Evolutionary conservation across 2,797 vertebrate species (phyloP), one percentile per base, ranked within the genome.

Genomic region (Yasuhikotakia modesta): DNA sequence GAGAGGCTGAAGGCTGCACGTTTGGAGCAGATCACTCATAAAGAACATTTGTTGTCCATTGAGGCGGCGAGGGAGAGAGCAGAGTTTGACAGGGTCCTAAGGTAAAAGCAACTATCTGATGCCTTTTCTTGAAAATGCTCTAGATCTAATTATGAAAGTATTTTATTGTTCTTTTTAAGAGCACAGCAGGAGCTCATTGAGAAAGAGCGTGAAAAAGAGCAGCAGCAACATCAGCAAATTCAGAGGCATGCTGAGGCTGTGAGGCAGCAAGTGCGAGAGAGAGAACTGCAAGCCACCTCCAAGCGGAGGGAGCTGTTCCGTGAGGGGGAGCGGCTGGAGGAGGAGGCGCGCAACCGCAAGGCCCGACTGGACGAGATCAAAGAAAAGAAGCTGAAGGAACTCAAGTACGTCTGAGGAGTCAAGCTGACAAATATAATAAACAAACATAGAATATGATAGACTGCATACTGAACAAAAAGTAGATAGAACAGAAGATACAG

Each of bases 41-140:
- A 95, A 75, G 91, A 97, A 66, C 94, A 91, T 64, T 45, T 85
- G 3, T 83, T 94, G 85, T 93, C 94, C 0, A 86, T 95, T 0
- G 93, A 96, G 85, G 93, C 90, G 0, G 93, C 92, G 10, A 88
- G 90, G 12, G 94, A 96, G 84, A 93, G 93, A 14, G 89, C 90
- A 0, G 95, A 95, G 70, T 95, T 96, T 4, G 92, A 97, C 79
- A 92, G 93, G 86, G 86, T 96, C 50, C 91, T 97, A 21, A 93
- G 92, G 96, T 97, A 88, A 75, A 74, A 82, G 1, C 4, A 32
- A 60, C 13, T 24, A 22, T 43, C 39, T 43, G 39, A 43, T 43
- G 39, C 8, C 8, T 43, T 43, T 11, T 10, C 39, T 43, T 11
- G 11, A 43, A 43, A 43, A 43, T 10, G 10, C 10, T 43, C 39